Evolutionary conservation across 2,113 vertebrate genomes (phyloP), one percentile per base, ranked within the genome.

Genomic region (Phyllostomus discolor): DNA sequence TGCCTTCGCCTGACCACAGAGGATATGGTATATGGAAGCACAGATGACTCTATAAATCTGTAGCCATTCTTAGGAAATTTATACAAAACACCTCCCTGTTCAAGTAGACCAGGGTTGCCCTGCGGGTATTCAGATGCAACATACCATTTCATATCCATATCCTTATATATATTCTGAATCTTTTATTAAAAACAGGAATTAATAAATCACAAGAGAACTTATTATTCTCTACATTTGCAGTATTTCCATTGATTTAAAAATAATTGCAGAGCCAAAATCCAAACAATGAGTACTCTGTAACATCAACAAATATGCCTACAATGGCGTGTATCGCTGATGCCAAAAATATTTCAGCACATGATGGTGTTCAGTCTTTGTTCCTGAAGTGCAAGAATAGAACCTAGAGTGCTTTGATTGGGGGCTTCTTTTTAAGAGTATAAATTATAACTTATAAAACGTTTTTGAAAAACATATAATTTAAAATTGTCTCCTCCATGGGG

Each of bases 151-250:
- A 50, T 88, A 82, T 26, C 11, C 38, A 59, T 9, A 8, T n/a
- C 50, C n/a, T 20, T 10, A 24, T 59, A 33, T 73, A 5, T 76
- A 75, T 89, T 81, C 72, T 78, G 46, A 92, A 81, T 62, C 31
- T 93, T 84, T 75, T 76, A 26, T 95, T 95, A 81, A 91, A 95
- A 85, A 54, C 7, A 86, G 57, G 8, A 86, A 66, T 94, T 90
- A 79, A 26, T 90, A 38, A 91, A 17, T 90, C n/a, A 88, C n/a
- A 14, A 69, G 5, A 90, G 17, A 90, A 87, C 20, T 33, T 80
- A 76, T 28, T 91, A 88, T 84, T 90, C 10, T 35, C 6, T 84
- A 46, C 28, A 46, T 59, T 84, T 66, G 14, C 26, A 46, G 11
- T n/a, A 91, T 86, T 84, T 93, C 35, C 10, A 43, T 10, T 78